phyloP scores from a whole-genome alignment of 2,797 vertebrate species.

The Scomberomorus guttatus region DNA sequence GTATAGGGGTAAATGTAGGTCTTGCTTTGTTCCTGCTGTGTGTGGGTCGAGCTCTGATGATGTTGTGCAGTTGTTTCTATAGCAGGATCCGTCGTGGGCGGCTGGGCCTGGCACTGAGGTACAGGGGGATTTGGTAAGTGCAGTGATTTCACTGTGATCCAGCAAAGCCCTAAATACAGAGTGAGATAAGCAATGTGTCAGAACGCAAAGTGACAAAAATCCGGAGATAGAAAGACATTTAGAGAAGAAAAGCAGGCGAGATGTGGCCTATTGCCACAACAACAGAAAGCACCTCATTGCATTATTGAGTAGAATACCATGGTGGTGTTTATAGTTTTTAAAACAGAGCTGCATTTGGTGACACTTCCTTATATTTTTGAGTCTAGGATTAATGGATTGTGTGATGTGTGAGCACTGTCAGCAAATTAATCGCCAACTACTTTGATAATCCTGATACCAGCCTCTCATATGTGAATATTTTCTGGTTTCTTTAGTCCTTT shows the following conservation, averaged over 20 bases:
- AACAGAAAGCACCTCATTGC: constrained; percentile 35
- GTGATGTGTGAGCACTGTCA: constrained; percentile 50
- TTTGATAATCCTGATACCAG: no score
- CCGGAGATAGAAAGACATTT: constrained; percentile 30
- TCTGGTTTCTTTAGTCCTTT: no score
- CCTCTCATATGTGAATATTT: no score
- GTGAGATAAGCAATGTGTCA: constrained; percentile 43
- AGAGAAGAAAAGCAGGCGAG: neutral
- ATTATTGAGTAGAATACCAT: constrained; percentile 29
- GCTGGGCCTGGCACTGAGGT: constrained; percentile 60
- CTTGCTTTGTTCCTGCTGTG: constrained; percentile 69
- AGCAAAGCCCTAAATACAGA: constrained; percentile 54
- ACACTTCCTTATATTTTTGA: constrained; percentile 23
- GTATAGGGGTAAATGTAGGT: constrained; percentile 68
- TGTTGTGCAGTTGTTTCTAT: constrained; percentile 67
- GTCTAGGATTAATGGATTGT: constrained; percentile 43
- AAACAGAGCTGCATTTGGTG: constrained; percentile 28
- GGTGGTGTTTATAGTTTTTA: constrained; percentile 12
- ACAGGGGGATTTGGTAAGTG: constrained; percentile 54
- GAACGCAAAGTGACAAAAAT: constrained; percentile 37
- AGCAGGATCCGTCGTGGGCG: constrained; percentile 65
- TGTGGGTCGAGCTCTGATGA: constrained; percentile 78
- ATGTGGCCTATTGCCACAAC: neutral
- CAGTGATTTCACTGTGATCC: constrained; percentile 48
- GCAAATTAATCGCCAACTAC: neutral